A percentile compares a stretch with the other conserved stretches of the same genome.
Conservation (phyloP, 1,140 invertebrate species). For the Bombus turneri region DNA sequence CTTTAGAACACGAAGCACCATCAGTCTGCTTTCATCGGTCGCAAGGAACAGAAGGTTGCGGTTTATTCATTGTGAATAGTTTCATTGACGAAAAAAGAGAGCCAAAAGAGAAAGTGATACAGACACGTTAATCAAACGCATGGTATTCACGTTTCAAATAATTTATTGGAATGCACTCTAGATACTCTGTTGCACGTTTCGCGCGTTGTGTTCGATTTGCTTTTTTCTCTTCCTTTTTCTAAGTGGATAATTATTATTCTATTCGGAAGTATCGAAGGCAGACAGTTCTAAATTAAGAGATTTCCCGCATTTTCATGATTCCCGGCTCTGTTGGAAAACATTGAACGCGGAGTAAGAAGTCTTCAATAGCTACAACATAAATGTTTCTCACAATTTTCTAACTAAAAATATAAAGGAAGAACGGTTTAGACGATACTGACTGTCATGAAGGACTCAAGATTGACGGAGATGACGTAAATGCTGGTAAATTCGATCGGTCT, state of each 20-base stretch:
- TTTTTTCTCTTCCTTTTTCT: background rate
- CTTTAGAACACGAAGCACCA: background rate
- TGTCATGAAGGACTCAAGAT: conserved; percentile 48
- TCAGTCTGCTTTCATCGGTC: background rate
- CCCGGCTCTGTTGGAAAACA: conserved; percentile 40
- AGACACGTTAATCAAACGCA: background rate
- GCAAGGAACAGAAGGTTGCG: background rate
- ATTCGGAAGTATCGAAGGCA: background rate
- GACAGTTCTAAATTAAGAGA: background rate
- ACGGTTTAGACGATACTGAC: background rate
- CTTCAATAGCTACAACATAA: conserved; percentile 53
- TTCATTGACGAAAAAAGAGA: background rate
- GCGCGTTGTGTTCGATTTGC: background rate
- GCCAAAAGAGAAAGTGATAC: background rate
- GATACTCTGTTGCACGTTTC: background rate
- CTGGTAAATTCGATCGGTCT: conserved; percentile 54
- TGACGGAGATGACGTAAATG: conserved; percentile 32
- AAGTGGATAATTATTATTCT: background rate
- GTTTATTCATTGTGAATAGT: too few species aligned
- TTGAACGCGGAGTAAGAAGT: conserved; percentile 59
- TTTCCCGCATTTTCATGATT: background rate
- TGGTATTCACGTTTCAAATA: background rate
- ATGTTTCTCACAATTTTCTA: background rate
- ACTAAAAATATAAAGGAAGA: background rate
- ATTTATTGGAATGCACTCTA: background rate